Percentiles rank a stretch among this genome's conserved stretches.
These are phyloP conservation scores for Apodemus speciosus DNA, from an alignment of 2,113 vertebrate species.

Conservation along the genomic window DNA sequence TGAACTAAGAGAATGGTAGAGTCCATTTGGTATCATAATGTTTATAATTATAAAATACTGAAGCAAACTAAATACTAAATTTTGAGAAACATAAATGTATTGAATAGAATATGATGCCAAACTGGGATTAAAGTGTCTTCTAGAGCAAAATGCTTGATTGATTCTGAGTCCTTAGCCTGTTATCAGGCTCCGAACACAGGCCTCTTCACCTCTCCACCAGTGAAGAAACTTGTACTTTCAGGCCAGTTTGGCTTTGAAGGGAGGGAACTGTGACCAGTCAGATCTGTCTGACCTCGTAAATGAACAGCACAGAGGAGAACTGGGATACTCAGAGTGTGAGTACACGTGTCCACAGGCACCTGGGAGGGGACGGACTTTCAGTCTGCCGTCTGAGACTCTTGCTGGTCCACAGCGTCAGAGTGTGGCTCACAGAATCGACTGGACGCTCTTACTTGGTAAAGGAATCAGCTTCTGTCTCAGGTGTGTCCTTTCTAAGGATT, in stretches of 20 bases:
- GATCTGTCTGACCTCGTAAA: background rate
- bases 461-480: background rate
- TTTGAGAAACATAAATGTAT: background rate
- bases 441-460: background rate
- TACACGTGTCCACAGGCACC: background rate
- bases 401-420: background rate
- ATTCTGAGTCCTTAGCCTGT: background rate
- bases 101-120: background rate
- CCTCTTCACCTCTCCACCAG: background rate
- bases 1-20: background rate
- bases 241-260: background rate
- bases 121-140: background rate
- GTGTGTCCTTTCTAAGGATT: background rate
- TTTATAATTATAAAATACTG: slow-evolving; percentile 28
- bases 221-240: background rate
- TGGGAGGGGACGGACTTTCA: background rate
- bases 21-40: background rate
- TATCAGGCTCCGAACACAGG: too few relatives aligned
- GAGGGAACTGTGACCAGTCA: background rate
- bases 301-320: background rate
- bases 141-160: background rate
- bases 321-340: background rate
- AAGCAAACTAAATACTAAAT: background rate
- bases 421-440: background rate
- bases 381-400: background rate